Evolutionary conservation across 2,797 vertebrate genomes (phyloP).

Genomic region (Peromyscus melanophrys): DNA sequence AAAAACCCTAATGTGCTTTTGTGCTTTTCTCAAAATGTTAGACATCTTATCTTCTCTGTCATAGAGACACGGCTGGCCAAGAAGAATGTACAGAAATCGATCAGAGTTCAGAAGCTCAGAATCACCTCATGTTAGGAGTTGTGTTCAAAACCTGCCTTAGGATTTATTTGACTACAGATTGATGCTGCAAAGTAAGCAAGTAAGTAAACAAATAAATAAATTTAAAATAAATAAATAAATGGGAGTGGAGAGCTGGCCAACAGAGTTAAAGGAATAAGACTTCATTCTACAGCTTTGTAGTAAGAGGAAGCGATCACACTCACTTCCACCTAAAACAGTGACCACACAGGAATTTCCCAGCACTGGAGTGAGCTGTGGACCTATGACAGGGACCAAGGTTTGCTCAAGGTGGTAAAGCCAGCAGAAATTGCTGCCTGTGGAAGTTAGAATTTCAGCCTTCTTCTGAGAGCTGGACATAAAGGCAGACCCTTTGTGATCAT

Average conservation of each 20-base stretch:
- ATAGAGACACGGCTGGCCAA: not conserved
- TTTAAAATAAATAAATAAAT: not conserved
- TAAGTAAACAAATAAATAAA: not conserved
- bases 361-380: not conserved
- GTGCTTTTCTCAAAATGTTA: constrained; percentile 3
- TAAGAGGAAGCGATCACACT: not conserved
- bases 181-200: not conserved
- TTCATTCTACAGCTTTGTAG: not conserved
- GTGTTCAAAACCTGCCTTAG: not conserved
- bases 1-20: not conserved
- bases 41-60: not conserved
- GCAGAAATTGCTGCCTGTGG: not conserved
- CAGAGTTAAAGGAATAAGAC: not conserved
- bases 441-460: not conserved
- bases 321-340: not conserved
- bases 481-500: not conserved
- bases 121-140: not conserved
- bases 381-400: not conserved
- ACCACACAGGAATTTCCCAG: not conserved
- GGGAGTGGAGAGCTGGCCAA: not conserved
- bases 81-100: not conserved
- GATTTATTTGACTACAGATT: not conserved
- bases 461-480: not conserved
- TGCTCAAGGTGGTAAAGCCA: not conserved
- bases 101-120: not conserved